Conservation (phyloP, 2,797 vertebrate genomes). For the Apodemus agrarius region DNA sequence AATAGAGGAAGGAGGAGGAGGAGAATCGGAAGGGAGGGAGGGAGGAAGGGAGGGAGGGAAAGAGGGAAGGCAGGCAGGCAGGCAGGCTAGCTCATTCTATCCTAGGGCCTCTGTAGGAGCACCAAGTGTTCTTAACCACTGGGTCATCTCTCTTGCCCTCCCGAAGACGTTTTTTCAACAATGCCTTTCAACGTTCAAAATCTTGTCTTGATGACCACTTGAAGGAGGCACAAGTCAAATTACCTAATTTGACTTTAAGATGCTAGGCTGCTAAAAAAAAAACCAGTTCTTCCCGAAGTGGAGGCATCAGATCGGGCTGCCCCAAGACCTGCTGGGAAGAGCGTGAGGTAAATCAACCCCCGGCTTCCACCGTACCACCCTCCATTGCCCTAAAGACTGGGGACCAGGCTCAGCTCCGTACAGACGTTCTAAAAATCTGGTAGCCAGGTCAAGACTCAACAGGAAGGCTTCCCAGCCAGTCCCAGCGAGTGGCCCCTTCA, state of each 20-base stretch:
- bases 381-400: not conserved
- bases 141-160: not conserved
- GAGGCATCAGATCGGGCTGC: not conserved
- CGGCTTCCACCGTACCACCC: not conserved
- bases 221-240: not conserved
- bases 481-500: not conserved
- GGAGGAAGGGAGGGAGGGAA: not conserved
- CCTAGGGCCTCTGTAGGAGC: not conserved
- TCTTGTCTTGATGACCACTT: not conserved
- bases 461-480: not conserved
- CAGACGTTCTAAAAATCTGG: not conserved
- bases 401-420: not conserved
- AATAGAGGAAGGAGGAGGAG: no score
- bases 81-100: not conserved
- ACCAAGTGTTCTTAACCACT: not conserved
- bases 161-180: not conserved
- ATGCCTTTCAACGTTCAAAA: not conserved
- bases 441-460: not conserved
- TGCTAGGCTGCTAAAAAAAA: not conserved
- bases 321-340: not conserved
- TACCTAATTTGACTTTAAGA: conserved; percentile 41
- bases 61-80: fast-evolving
- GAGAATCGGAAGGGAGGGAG: not conserved
- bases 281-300: not conserved
- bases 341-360: not conserved